Evolutionary conservation across 2,888 invertebrate species (phyloP), one percentile per base, ranked within the genome.

Genomic region (Amblyjoppa proteus): DNA sequence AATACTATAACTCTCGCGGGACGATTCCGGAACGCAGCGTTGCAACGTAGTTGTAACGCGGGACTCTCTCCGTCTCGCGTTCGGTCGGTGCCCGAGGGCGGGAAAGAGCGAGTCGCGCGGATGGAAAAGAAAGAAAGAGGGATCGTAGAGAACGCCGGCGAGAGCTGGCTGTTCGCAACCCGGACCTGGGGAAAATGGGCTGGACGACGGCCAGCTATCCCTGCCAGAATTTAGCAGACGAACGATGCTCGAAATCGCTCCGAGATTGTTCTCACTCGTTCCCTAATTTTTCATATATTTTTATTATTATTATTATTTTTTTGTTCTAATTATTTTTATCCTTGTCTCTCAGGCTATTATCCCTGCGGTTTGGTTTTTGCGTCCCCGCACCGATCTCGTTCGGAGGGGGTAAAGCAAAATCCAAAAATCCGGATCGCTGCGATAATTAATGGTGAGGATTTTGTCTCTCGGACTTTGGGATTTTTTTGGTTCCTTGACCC

Each of bases 191-290:
- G 84, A 84, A 88, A 86, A 88, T 87, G 86, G 88, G 76, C 88
- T 90, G 90, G 90, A 89, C 83, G 79, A 68, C 68, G 79, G 89
- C 89, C 90, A 90, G 87, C 70, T 71, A 76, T 75, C 66, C 73
- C 70, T 89, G 89, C 90, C 89, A 89, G 87, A 88, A 88, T 86
- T 88, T 86, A 70, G 81, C 85, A 87, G 85, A 84, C 85, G 85
- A 84, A 64, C 77, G 77, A 83, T 73, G 78, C 78, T 74, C 69
- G 53, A 73, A 70, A 38, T 11, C 66, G 51, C 51, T 77, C 74
- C 51, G 76, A 83, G n/a, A 64, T 70, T 53, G 51, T 74, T 66
- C 53, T 41, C 25, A 74, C 74, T 77, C 58, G 61, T 66, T 71
- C 45, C 28, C 58, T 41, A 16, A 16, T 61, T 64, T 81, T 49